Evolutionary conservation across 2,888 invertebrate genomes (phyloP), one percentile per base, ranked within the genome.

Genomic region (Schizaphis graminum): DNA sequence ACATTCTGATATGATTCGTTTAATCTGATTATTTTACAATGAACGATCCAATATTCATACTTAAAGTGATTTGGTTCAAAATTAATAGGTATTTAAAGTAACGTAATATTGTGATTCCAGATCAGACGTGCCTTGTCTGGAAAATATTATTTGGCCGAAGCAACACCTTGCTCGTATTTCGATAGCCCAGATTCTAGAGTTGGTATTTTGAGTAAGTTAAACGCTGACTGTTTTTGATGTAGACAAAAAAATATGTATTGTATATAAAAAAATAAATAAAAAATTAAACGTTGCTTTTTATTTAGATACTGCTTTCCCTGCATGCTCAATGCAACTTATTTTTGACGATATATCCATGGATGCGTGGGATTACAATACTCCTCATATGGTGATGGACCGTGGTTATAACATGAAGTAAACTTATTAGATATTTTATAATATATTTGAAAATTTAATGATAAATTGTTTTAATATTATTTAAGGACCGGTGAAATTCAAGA

Each of bases 201-300:
- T 3, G 86, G 92, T 35, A 3, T 87, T 35, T 35, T 92, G 28
- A 86, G 92, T 92, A 49, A 11, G 91, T 91, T n/a, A 57, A 67
- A 67, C 61, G 13, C 4, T n/a, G 1, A 1, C 4, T 61, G 11
- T 41, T 24, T 35, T 3, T 47, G 26, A 1, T 26, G 10, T 53
- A 24, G 8, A 0, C 11, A 41, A 3, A 24, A 57, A 7, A 44
- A n/a, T n/a, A n/a, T n/a, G n/a, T n/a, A n/a, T n/a, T n/a, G n/a
- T n/a, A n/a, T n/a, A n/a, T n/a, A n/a, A n/a, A 3, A 24, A 57
- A 7, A 44, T 13, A 61, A 16, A 57, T 24, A 24, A 53, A 24
- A 3, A 41, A 26, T 35, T 35, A 13, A 44, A 61, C 57, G 0
- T 89, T 28, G 16, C 2, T 2, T 16, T 57, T 4, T 61, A 35